Evolutionary conservation across 2,113 vertebrate species (phyloP), one percentile per base, ranked within the genome.

Genomic region (Stegostoma tigrinum): DNA sequence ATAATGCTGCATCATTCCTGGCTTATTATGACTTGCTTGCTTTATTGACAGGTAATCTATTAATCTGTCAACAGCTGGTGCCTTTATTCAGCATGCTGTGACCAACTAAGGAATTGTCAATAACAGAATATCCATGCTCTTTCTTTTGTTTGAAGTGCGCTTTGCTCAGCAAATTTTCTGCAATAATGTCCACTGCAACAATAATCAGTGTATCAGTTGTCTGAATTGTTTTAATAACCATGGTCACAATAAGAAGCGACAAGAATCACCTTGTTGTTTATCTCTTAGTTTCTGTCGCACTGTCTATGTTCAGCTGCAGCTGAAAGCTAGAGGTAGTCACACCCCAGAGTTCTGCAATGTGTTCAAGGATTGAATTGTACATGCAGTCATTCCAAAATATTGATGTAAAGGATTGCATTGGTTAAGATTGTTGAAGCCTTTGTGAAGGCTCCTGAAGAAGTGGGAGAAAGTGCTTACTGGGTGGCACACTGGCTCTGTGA

Each of bases 301-400:
- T 67, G 5, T 10, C 21, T 93, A 17, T 23, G 2, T 66, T 61
- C 34, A n/a, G 38, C 2, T 66, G 61, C 38, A 21, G 19, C 67
- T 66, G 5, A 83, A 19, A 83, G 38, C n/a, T 38, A 93, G 61
- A n/a, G 12, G 8, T 61, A 12, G 6, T 61, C 12, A 61, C 97
- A 97, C 97, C 98, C 98, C 98, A 98, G 98, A 98, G 98, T 98
- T 98, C 98, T 98, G 97, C 98, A 98, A 97, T 98, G 98, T 98
- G 98, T 98, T 98, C 97, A 97, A 98, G 98, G 98, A 98, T 98
- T 98, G 98, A 98, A 75, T 98, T 98, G 98, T 98, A 98, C 98
- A 97, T 98, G 98, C 98, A 98, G 98, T 98, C 98, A 99, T 99
- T 99, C 99, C 98, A 99, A 99, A 61, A 98, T 98, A 98, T 97